These are phyloP conservation scores for Drosophila athabasca DNA, from an alignment of 1,140 invertebrate species.

Conservation along the genomic window DNA sequence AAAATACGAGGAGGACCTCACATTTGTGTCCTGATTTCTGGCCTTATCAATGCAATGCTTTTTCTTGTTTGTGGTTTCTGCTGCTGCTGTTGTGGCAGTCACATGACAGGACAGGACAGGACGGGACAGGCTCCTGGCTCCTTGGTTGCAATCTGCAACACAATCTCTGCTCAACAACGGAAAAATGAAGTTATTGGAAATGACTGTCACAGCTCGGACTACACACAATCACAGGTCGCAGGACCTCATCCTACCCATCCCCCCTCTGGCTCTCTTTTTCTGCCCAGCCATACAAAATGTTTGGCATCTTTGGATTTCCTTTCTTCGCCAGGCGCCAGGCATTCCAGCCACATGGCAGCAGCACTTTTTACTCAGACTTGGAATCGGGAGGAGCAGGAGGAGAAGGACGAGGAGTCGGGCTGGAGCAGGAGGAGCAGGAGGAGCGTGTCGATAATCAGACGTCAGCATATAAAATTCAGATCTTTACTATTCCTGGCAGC, in stretches of 20 bases:
- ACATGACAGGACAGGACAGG: constrained; percentile 44
- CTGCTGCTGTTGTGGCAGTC: constrained; percentile 33
- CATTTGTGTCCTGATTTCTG: constrained; percentile 72
- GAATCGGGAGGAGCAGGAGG: no score
- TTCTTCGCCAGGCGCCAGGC: constrained; percentile 50
- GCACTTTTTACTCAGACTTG: constrained; percentile 51
- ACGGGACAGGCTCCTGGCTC: constrained; percentile 19
- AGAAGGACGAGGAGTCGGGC: no score
- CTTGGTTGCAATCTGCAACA: constrained; percentile 73
- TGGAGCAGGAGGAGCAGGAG: constrained; percentile 11
- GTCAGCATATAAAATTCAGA: constrained; percentile 76
- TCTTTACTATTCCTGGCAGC: constrained; percentile 64
- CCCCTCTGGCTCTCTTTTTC: constrained; percentile 10
- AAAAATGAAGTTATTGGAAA: constrained; percentile 82
- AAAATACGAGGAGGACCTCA: constrained; percentile 50
- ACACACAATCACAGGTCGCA: constrained; percentile 40
- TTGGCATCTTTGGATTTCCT: constrained; percentile 73
- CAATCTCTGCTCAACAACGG: constrained; percentile 80
- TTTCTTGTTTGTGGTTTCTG: constrained; percentile 49
- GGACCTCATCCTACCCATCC: constrained; percentile 37
- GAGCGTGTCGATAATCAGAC: constrained; percentile 77
- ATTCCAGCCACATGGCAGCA: constrained; percentile 55
- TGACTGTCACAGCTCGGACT: constrained; percentile 74
- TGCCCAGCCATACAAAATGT: constrained; percentile 61
- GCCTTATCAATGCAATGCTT: constrained; percentile 76